Conservation (phyloP, 2,888 invertebrate species). For the Chloromyia formosa region DNA sequence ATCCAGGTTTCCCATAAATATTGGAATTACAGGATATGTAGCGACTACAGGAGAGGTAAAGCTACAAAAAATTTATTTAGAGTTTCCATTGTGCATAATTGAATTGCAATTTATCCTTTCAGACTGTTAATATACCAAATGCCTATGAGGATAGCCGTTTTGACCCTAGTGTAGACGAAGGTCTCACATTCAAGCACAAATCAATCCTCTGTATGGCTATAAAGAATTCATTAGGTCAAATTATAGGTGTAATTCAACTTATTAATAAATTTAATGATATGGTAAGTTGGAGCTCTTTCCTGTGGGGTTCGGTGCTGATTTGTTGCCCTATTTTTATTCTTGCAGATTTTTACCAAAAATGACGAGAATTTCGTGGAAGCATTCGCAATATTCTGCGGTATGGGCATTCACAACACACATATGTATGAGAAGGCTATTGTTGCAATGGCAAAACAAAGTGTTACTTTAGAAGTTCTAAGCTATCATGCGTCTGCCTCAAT, state of each 20-base stretch:
- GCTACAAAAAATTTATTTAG: not conserved
- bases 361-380: constrained; percentile 97
- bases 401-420: constrained; percentile 96
- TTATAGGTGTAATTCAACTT: constrained; percentile 92
- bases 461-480: constrained; percentile 90
- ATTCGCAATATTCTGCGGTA: constrained; percentile 96
- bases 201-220: constrained; percentile 96
- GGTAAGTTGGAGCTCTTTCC: constrained; percentile 55
- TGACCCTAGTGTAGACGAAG: constrained; percentile 86
- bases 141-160: constrained; percentile 90
- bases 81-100: not conserved
- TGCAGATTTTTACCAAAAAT: constrained; percentile 84
- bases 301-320: not conserved
- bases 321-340: not conserved
- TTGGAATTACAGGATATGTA: constrained; percentile 94
- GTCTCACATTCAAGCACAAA: constrained; percentile 83
- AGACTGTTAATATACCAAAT: constrained; percentile 91
- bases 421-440: constrained; percentile 97
- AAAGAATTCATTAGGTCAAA: constrained; percentile 89
- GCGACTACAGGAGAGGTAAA: constrained; percentile 94
- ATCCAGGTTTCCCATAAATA: constrained; percentile 92
- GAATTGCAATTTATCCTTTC: constrained; percentile 55
- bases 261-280: constrained; percentile 93
- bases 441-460: constrained; percentile 96
- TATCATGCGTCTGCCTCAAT: constrained; percentile 93